phyloP scores from a whole-genome alignment of 2,888 invertebrate genomes.

The Pyrrhia umbra region DNA sequence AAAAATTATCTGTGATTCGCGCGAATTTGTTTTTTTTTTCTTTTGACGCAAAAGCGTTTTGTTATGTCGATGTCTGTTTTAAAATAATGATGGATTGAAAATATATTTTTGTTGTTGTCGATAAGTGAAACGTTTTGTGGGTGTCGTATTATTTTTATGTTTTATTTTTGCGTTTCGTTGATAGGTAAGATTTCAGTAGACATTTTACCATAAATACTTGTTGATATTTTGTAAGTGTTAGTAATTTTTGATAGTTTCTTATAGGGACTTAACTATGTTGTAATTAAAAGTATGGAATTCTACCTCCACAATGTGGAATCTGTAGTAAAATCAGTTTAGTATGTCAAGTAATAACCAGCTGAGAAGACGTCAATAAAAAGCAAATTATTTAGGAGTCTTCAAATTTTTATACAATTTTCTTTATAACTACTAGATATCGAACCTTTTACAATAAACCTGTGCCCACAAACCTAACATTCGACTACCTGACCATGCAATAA shows the following conservation, averaged over 20 bases:
- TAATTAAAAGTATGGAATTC: too few species aligned
- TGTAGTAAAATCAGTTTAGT: too few species aligned
- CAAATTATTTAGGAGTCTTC: not conserved
- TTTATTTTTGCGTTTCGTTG: slow-evolving; percentile 14
- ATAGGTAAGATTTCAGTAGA: slow-evolving; percentile 1
- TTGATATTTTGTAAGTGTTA: too few species aligned
- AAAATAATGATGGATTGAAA: slow-evolving; percentile 44
- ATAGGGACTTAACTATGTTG: too few species aligned
- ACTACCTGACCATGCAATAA: slow-evolving; percentile 43
- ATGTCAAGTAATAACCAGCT: too few species aligned
- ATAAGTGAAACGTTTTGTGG: slow-evolving; percentile 14
- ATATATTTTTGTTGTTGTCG: slow-evolving; percentile 30
- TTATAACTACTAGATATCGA: not conserved
- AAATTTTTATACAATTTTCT: not conserved
- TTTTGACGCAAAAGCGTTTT: slow-evolving; percentile 38
- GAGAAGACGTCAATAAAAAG: not conserved
- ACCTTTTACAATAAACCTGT: slow-evolving; percentile 11
- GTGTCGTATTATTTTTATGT: slow-evolving; percentile 17
- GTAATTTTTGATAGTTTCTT: too few species aligned
- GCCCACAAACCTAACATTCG: slow-evolving; percentile 19
- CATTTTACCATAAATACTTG: not conserved
- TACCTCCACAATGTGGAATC: too few species aligned
- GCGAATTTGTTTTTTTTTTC: slow-evolving; percentile 61
- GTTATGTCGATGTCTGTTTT: slow-evolving; percentile 49
- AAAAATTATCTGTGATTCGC: slow-evolving; percentile 65